Conservation (phyloP, 2,797 vertebrate genomes). For the Lagorchestes hirsutus region DNA sequence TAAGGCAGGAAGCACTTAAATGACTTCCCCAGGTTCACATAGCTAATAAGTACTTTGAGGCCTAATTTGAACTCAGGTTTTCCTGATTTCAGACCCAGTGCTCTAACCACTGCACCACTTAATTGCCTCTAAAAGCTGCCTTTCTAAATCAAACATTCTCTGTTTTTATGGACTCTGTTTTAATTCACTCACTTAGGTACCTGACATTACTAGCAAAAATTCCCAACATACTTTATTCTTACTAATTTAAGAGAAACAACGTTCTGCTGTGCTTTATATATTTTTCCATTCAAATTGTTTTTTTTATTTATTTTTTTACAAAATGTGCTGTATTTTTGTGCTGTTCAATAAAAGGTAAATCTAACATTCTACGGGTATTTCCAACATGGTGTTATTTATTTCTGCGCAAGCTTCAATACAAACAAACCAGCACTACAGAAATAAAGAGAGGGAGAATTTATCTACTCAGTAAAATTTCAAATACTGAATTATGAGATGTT, state of each 20-base stretch:
- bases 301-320: conserved; percentile 71
- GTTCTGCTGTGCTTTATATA: conserved; percentile 72
- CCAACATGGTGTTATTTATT: not conserved
- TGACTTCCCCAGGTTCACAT: not conserved
- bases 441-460: conserved; percentile 8
- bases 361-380: not conserved
- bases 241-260: conserved; percentile 83
- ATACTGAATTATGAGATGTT: not conserved
- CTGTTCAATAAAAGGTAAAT: conserved; percentile 82
- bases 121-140: not conserved
- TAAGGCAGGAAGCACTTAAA: not conserved
- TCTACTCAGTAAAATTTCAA: conserved; percentile 51
- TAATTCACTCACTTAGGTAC: conserved; percentile 85
- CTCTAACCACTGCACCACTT: not conserved
- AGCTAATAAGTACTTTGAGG: not conserved
- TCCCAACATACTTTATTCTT: conserved; percentile 83
- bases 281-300: conserved; percentile 82
- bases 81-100: not conserved
- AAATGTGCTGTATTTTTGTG: conserved; percentile 84
- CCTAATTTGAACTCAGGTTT: not conserved
- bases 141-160: not conserved
- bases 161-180: conserved; percentile 77
- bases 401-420: conserved; percentile 15
- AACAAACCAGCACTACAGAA: conserved; percentile 45
- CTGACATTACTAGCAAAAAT: conserved; percentile 81